Evolutionary conservation across 2,888 invertebrate species (phyloP).

Genomic region (Cephus runcator): DNA sequence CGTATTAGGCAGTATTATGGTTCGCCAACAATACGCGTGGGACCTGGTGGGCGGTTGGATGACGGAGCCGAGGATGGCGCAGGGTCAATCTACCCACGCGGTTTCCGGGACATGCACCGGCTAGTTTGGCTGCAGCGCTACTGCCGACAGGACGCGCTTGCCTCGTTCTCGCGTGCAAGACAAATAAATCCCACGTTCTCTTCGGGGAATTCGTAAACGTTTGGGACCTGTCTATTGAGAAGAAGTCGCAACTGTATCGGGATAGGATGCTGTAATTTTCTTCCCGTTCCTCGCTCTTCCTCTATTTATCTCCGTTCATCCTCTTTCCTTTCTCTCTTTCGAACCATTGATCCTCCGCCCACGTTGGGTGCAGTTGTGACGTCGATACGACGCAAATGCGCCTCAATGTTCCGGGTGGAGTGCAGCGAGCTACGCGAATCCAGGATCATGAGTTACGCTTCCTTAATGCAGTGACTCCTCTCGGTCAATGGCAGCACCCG

Average conservation of each 20-base stretch:
- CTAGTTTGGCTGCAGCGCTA: slow-evolving; percentile 44
- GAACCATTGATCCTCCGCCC: neutral
- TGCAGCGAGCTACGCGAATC: neutral
- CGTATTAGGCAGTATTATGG: slow-evolving; percentile 3
- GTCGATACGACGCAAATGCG: neutral
- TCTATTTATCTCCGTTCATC: neutral
- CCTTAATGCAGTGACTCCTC: neutral
- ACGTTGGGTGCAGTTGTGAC: neutral
- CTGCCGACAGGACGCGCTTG: slow-evolving; percentile 37
- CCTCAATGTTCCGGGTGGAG: neutral
- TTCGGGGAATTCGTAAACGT: neutral
- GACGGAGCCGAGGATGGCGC: slow-evolving; percentile 22
- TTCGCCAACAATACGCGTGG: slow-evolving; percentile 3
- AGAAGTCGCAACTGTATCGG: neutral
- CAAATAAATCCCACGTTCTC: neutral
- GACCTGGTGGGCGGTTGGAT: slow-evolving; percentile 12
- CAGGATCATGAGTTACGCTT: neutral
- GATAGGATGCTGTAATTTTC: neutral
- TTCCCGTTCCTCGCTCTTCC: neutral
- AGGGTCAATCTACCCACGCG: slow-evolving; percentile 53
- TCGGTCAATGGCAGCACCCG: neutral
- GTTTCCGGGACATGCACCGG: slow-evolving; percentile 45
- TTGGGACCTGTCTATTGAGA: neutral
- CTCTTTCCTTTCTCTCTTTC: neutral
- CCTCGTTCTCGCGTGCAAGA: neutral